Base-by-base conservation (phyloP, 1,140 invertebrate genomes). In the Bombyx mori region DNA sequence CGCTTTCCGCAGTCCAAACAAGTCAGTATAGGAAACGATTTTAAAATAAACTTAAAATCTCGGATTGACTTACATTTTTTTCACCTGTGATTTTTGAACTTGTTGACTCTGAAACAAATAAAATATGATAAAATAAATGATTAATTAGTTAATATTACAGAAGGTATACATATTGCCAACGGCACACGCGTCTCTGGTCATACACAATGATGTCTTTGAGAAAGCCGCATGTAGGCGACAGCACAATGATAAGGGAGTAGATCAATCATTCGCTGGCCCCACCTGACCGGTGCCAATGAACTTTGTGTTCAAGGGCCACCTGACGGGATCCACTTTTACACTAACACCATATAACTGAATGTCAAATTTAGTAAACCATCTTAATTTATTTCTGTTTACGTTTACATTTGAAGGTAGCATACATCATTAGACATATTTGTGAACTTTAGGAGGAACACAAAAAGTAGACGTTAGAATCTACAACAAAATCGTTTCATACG, bases 211-310 rank as follows among this genome's bases (percentile, higher is more conserved):
- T 69, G 69, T 69, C 79, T 84, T 86, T 86, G 83, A 85, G 72
- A 75, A 68, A 58, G 76, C 83, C 81, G 81, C 77, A 77, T 69
- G 78, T 75, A 77, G 79, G 77, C 77, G 79, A 82, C 79, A 77
- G 69, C 66, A 69, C 66, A 71, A 61, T 82, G 81, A 84, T 84
- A 83, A 82, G 73, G 68, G 70, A 60, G 69, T 73, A 83, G 81
- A 86, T 86, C 83, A 82, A 86, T 86, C 83, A 86, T 82, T 74
- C 62, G 62, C 71, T 68, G 68, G 73, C 79, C 82, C 83, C 77
- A 79, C 79, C 81, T 75, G 79, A 75, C 76, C 70, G 77, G 72
- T 69, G 79, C 77, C 81, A 73, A 74, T 65, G 80, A 84, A 70
- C 80, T 75, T 60, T 67, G 62, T 57, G 62, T 57, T 56, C 63